A percentile compares a stretch with the other conserved stretches of the same genome.
phyloP scores from a whole-genome alignment of 2,797 vertebrate species.

The Somateria mollissima region DNA sequence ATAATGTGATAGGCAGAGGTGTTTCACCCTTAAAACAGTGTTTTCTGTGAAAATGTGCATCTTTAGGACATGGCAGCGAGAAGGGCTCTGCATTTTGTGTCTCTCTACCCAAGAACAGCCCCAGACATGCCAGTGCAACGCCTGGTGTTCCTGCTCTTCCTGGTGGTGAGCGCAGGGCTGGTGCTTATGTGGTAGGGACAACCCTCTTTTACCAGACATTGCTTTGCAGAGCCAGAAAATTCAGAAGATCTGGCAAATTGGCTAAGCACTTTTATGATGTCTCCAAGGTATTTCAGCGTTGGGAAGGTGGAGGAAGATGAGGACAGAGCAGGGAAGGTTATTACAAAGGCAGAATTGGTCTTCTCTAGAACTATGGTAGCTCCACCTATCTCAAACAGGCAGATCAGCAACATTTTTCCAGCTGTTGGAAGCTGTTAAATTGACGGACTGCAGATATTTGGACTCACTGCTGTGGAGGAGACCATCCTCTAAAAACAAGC shows the following conservation, averaged over 20 bases:
- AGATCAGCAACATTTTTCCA: not conserved
- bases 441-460: not conserved
- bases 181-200: not conserved
- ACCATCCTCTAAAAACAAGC: not conserved
- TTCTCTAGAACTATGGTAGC: not conserved
- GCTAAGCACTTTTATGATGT: not conserved
- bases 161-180: not conserved
- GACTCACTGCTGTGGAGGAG: not conserved
- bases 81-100: not conserved
- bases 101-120: not conserved
- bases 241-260: not conserved
- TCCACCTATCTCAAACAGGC: not conserved
- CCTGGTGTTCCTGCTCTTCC: not conserved
- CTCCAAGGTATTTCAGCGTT: not conserved
- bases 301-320: not conserved
- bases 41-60: not conserved
- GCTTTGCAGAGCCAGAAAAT: not conserved
- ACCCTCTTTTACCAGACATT: not conserved
- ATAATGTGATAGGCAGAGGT: not conserved
- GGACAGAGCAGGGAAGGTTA: not conserved
- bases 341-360: not conserved
- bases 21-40: not conserved
- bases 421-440: not conserved
- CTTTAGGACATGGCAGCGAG: not conserved
- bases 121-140: not conserved